A percentile compares a stretch with the other conserved stretches of the same genome.
Conservation (phyloP, 2,113 vertebrate genomes). For the Dasyprocta punctata region DNA sequence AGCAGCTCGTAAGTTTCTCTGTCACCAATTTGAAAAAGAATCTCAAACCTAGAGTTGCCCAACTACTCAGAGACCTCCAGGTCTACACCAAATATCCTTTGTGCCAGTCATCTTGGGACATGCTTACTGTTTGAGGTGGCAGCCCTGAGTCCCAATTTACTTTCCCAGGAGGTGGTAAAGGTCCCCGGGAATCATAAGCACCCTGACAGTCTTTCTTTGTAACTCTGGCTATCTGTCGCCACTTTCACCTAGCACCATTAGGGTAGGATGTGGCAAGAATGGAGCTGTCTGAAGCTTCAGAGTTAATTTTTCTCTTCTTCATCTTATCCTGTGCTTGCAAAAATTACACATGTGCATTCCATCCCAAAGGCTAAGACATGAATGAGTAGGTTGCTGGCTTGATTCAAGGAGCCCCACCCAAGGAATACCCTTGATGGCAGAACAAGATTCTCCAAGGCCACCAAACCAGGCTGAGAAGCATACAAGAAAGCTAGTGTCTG, state of each 20-base stretch:
- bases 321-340: not conserved
- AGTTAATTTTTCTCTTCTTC: not conserved
- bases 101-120: not conserved
- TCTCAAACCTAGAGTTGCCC: not conserved
- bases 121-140: not conserved
- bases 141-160: constrained; percentile 77
- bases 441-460: not conserved
- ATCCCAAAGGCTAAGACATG: constrained; percentile 23
- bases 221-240: not conserved
- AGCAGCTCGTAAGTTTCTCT: not conserved
- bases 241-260: not conserved
- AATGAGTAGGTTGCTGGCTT: not conserved
- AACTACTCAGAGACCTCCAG: not conserved
- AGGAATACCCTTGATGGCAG: not conserved
- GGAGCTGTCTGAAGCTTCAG: not conserved
- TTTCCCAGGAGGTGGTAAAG: constrained; percentile 82
- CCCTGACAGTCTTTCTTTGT: constrained; percentile 35
- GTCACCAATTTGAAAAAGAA: not conserved
- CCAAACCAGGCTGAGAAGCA: not conserved
- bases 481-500: not conserved
- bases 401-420: not conserved
- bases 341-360: not conserved
- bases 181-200: constrained; percentile 68
- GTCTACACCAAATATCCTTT: not conserved
- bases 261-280: not conserved